A percentile compares a stretch with the other conserved stretches of the same genome.
Evolutionary conservation across 2,888 invertebrate genomes (phyloP).

Genomic region (Kryphioiulus occultus): DNA sequence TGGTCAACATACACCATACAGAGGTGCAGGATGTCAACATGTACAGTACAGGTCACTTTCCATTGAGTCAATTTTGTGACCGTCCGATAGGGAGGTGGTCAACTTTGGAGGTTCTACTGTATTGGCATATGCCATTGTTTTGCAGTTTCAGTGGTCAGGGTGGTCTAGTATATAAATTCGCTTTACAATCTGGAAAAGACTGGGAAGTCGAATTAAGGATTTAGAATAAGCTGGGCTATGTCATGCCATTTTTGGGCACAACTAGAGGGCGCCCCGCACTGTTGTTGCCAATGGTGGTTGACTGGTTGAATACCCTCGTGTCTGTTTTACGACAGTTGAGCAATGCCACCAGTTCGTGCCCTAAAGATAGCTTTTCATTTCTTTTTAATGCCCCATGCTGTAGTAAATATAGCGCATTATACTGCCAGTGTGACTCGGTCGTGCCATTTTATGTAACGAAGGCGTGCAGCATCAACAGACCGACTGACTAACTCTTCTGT

Average conservation of each 20-base stretch:
- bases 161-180: no score
- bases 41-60: no score
- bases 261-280: background rate
- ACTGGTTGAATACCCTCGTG: background rate
- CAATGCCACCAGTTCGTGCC: background rate
- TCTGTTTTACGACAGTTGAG: background rate
- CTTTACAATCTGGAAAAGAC: no score
- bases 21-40: no score
- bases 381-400: background rate
- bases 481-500: background rate
- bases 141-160: no score
- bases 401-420: background rate
- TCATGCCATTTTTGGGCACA: background rate
- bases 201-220: background rate
- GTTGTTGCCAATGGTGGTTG: no score
- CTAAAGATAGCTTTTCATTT: background rate
- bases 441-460: background rate
- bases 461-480: slow-evolving; percentile 1
- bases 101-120: no score
- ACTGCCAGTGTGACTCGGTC: background rate
- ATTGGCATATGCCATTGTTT: no score
- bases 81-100: no score
- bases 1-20: no score
- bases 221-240: background rate
- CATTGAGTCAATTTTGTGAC: no score